Evolutionary conservation across 2,797 vertebrate genomes (phyloP), one percentile per base, ranked within the genome.

Genomic region (Leuciscus waleckii): DNA sequence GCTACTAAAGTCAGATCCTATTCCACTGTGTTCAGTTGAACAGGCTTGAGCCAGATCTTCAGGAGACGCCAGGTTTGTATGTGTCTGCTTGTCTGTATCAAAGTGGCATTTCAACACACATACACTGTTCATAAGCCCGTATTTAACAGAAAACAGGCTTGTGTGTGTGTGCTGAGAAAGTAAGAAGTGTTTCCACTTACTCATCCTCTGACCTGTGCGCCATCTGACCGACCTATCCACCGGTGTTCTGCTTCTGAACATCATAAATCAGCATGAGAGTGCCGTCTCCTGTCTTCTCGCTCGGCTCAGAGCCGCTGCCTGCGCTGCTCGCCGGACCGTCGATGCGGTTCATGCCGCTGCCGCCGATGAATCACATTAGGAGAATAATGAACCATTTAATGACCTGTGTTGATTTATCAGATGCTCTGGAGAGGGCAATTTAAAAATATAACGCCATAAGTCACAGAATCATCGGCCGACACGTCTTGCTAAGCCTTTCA

Each of bases 391-490:
- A 92, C 90, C 94, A 91, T 94, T 95, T 96, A 95, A 96, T 95
- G 94, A 92, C 94, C 92, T 93, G 88, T 93, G 93, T 94, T 96
- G 95, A 96, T 97, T 96, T 96, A 96, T 96, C 94, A 94, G 92
- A 91, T 26, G n/a, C 90, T 89, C 90, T 91, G 81, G 91, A 93
- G 90, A 95, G 94, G 92, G 91, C 93, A 94, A 93, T 93, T 93
- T 93, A 93, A 94, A 94, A 94, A 93, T 92, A 91, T 87, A 92
- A 94, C 92, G 89, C 88, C 63, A 14, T 95, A 95, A 94, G 92
- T 94, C 93, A 94, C 85, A 19, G 79, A 82, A 89, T 73, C 63
- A 54, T 85, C 58, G 80, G 80, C 73, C 82, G 69, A 65, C 85
- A 63, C 56, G 76, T 80, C 84, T 89, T 76, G 39, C 74, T 79